These are phyloP conservation scores for Tipula lateralis DNA, from an alignment of 2,888 invertebrate species.

Conservation along the genomic window DNA sequence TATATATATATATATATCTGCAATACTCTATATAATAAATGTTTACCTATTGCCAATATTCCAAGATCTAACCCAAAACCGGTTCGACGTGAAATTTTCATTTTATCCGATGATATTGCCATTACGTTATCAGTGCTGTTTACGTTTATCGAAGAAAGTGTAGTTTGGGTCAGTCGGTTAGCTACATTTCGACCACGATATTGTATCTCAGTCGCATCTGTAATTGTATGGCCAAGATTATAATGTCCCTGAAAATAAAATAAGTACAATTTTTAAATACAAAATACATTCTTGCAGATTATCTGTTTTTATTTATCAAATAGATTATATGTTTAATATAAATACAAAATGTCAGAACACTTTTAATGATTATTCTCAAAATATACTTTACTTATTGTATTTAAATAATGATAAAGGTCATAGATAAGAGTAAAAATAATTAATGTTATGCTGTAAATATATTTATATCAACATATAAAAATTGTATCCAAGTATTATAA, in stretches of 20 bases:
- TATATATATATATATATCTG: no score
- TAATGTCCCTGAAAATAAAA: neutral
- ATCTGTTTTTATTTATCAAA: neutral
- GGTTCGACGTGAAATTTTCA: neutral
- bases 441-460: no score
- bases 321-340: neutral
- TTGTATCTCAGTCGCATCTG: neutral
- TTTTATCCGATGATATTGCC: neutral
- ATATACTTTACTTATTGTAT: neutral
- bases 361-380: neutral
- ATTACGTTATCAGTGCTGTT: neutral
- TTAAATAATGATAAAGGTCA: slow-evolving; percentile 11
- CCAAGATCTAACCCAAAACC: neutral
- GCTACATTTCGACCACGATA: neutral
- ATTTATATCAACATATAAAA: no score
- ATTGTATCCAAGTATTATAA: neutral
- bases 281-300: neutral
- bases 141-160: neutral
- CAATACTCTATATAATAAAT: neutral
- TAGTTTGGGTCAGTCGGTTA: neutral
- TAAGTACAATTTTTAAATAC: neutral
- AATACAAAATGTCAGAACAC: neutral
- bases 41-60: neutral
- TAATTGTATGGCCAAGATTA: neutral
- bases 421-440: neutral